phyloP scores from a whole-genome alignment of 2,888 invertebrate species.

The Troides aeacus region DNA sequence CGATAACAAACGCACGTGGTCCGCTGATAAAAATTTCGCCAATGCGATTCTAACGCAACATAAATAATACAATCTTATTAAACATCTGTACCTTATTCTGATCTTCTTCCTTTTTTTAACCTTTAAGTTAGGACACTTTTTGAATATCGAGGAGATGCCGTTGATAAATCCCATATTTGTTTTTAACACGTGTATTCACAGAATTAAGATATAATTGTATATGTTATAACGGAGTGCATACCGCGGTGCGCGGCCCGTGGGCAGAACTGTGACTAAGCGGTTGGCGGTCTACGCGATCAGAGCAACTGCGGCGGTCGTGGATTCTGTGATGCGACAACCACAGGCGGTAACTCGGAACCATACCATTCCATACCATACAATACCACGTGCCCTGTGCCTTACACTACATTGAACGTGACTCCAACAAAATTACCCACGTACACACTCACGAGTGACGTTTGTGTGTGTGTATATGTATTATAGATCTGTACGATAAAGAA shows the following conservation, averaged over 20 bases:
- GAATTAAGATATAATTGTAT: constrained; percentile 37
- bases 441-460: constrained; percentile 6
- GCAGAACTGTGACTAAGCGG: constrained; percentile 39
- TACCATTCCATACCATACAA: not conserved
- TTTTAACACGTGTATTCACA: constrained; percentile 34
- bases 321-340: constrained; percentile 33
- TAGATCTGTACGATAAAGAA: not conserved
- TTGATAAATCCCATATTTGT: constrained; percentile 62
- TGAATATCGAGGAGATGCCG: constrained; percentile 65
- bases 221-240: constrained; percentile 34
- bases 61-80: constrained; percentile 6
- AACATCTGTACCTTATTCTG: constrained; percentile 48
- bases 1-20: constrained; percentile 37
- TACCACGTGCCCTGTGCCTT: constrained; percentile 28
- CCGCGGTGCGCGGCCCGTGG: constrained; percentile 35
- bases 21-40: constrained; percentile 16
- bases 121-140: constrained; percentile 67
- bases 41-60: not conserved
- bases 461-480: not conserved
- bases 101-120: constrained; percentile 51
- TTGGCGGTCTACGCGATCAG: constrained; percentile 36
- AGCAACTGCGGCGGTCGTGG: constrained; percentile 29
- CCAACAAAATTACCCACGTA: constrained; percentile 8
- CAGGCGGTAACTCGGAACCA: constrained; percentile 24
- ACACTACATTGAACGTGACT: constrained; percentile 26